These are phyloP conservation scores for Mixornis gularis DNA, from an alignment of 2,113 vertebrate species.

Conservation along the genomic window DNA sequence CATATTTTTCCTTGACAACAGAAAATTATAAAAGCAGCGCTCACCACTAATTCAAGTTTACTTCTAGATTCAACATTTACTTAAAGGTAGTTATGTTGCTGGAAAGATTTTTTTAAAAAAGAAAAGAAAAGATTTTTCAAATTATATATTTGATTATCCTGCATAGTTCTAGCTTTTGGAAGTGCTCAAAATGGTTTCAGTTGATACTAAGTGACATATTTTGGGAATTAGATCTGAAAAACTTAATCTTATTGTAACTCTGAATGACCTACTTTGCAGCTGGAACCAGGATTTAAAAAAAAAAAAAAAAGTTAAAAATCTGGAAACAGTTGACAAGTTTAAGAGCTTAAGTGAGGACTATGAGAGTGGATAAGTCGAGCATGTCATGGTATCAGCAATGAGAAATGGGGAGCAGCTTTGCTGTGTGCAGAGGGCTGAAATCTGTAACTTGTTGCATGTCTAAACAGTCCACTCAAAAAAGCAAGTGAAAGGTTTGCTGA, in stretches of 20 bases:
- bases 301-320: neutral
- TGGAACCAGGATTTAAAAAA: neutral
- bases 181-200: neutral
- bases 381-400: neutral
- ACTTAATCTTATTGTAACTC: neutral
- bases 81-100: neutral
- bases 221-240: slow-evolving; percentile 29
- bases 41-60: neutral
- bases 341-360: neutral
- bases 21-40: neutral
- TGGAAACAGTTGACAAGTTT: neutral
- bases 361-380: neutral
- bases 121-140: neutral
- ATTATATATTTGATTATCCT: neutral
- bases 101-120: neutral
- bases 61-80: neutral
- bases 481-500: neutral
- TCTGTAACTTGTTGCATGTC: neutral
- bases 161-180: neutral
- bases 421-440: neutral
- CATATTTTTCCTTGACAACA: neutral
- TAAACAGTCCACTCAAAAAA: neutral
- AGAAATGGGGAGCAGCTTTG: neutral
- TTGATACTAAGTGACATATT: neutral
- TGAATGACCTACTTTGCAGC: neutral